A percentile compares a stretch with the other conserved stretches of the same genome.
phyloP scores from a whole-genome alignment of 2,888 invertebrate genomes.

The Syrista parreyssii region DNA sequence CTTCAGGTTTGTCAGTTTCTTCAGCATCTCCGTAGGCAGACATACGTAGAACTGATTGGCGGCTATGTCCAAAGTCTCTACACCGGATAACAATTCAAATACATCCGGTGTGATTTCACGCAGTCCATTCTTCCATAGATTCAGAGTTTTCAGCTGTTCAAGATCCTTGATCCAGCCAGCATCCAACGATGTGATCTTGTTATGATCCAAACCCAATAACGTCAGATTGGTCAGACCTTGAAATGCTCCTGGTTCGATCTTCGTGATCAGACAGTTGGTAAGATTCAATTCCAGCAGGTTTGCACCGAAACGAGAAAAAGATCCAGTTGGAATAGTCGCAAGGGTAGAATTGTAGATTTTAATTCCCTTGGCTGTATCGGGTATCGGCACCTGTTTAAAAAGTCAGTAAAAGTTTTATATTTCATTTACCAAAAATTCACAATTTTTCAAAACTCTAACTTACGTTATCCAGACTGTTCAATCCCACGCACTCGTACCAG shows the following conservation, averaged over 20 bases:
- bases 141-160: conserved; percentile 17
- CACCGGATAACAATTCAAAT: conserved; percentile 23
- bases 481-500: conserved; percentile 25
- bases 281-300: conserved; percentile 28
- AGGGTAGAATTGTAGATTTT: conserved; percentile 8
- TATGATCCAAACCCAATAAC: conserved; percentile 25
- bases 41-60: conserved; percentile 25
- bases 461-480: conserved; percentile 22
- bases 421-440: not conserved
- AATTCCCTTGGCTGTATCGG: conserved; percentile 1
- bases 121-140: conserved; percentile 28
- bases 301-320: conserved; percentile 17
- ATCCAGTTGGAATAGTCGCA: conserved; percentile 1
- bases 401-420: not conserved
- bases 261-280: conserved; percentile 24
- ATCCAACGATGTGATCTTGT: conserved; percentile 25
- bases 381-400: not conserved
- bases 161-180: conserved; percentile 28
- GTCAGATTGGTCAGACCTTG: conserved; percentile 21
- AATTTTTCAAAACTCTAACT: not conserved
- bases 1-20: conserved; percentile 23
- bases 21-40: conserved; percentile 9
- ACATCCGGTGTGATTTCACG: conserved; percentile 20
- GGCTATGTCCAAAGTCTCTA: conserved; percentile 26
- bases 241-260: conserved; percentile 30